phyloP scores from a whole-genome alignment of 2,797 vertebrate genomes.

The Phoebastria nigripes region DNA sequence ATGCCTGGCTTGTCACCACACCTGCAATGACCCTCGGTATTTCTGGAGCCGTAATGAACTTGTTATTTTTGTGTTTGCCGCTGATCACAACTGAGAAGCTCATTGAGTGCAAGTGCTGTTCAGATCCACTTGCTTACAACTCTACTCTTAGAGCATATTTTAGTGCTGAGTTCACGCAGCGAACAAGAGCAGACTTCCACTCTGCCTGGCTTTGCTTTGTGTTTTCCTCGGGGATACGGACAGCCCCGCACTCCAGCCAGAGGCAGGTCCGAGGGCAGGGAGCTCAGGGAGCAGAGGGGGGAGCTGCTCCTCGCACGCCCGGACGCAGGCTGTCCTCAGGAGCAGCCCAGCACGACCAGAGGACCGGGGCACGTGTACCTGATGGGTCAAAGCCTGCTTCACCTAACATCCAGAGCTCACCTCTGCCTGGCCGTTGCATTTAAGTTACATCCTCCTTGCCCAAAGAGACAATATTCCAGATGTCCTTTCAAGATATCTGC shows the following conservation, averaged over 20 bases:
- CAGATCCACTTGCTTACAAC: background rate
- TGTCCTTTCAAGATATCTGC: background rate
- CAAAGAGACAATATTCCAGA: background rate
- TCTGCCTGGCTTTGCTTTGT: background rate
- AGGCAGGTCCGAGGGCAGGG: background rate
- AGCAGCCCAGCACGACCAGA: background rate
- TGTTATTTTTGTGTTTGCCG: too few species aligned
- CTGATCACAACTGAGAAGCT: background rate
- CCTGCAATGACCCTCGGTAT: background rate
- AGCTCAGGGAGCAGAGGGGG: background rate
- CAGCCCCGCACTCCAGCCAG: background rate
- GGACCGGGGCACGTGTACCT: background rate
- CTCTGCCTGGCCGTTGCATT: too few species aligned
- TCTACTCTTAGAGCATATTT: background rate
- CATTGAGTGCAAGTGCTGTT: background rate
- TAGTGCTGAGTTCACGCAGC: background rate
- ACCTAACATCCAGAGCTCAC: background rate
- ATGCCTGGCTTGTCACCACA: background rate
- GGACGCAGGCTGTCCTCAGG: background rate
- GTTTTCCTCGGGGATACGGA: rapidly evolving
- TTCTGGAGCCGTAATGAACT: background rate
- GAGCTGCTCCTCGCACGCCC: background rate
- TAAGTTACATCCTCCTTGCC: background rate
- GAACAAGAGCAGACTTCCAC: background rate
- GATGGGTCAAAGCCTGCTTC: background rate